phyloP scores from a whole-genome alignment of 2,113 vertebrate genomes.

The Synchiropus splendidus region DNA sequence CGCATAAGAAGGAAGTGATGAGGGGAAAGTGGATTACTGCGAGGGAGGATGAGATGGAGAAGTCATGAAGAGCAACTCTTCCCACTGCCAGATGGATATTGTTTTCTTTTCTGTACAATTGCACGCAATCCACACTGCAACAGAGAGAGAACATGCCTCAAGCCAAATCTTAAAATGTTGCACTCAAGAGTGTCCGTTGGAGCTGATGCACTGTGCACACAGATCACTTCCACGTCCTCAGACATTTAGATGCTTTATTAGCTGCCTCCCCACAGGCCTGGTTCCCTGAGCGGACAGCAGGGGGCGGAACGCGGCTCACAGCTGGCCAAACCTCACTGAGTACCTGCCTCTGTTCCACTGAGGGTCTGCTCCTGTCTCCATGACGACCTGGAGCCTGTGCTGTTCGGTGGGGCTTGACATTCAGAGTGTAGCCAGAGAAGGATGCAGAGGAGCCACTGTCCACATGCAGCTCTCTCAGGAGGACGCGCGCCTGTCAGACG shows the following conservation, averaged over 20 bases:
- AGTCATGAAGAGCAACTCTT: not conserved
- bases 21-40: not conserved
- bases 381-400: conserved; percentile 60
- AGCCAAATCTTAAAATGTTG: no score
- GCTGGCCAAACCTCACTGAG: conserved; percentile 48
- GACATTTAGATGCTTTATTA: conserved; percentile 7
- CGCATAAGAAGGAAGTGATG: not conserved
- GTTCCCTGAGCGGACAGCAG: conserved; percentile 35
- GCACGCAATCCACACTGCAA: conserved; percentile 28
- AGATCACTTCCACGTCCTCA: conserved; percentile 22
- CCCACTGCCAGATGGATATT: no score
- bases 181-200: no score
- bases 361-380: conserved; percentile 60
- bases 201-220: no score
- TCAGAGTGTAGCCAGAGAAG: conserved; percentile 54
- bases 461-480: conserved; percentile 48
- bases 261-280: conserved; percentile 9
- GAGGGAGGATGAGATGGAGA: not conserved
- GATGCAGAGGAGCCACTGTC: conserved; percentile 54
- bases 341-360: conserved; percentile 55
- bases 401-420: conserved; percentile 60
- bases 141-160: conserved; percentile 38
- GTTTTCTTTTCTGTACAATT: conserved; percentile 1
- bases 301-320: conserved; percentile 40
- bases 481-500: conserved; percentile 41